A percentile compares a stretch with the other conserved stretches of the same genome.
Conservation (phyloP, 2,888 invertebrate species). For the Diarsia brunnea region DNA sequence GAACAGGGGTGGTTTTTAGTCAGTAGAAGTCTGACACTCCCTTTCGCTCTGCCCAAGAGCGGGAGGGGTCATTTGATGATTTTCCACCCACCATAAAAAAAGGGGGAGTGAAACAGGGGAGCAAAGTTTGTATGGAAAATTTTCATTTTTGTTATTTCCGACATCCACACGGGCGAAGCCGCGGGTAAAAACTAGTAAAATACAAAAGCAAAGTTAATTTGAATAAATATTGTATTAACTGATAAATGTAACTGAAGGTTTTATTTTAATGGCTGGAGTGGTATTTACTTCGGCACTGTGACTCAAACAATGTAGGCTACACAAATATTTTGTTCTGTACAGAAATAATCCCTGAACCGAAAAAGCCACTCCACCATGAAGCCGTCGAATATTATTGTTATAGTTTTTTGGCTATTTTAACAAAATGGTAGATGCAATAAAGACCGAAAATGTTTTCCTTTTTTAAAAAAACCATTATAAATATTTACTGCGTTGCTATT, state of each 20-base stretch:
- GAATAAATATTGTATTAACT: neutral
- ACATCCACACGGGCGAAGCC: too few species aligned
- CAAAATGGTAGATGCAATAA: neutral
- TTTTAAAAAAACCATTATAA: too few species aligned
- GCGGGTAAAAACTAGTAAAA: too few species aligned
- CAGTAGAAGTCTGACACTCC: too few species aligned
- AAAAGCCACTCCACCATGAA: neutral
- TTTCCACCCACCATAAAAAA: too few species aligned
- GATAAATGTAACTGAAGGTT: neutral
- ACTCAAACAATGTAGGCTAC: neutral
- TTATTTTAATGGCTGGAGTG: neutral
- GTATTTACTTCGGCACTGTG: neutral
- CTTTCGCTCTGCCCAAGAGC: too few species aligned
- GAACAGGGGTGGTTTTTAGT: too few species aligned
- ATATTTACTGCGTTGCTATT: too few species aligned
- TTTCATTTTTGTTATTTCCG: too few species aligned
- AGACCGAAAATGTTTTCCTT: neutral
- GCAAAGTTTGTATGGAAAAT: too few species aligned
- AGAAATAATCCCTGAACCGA: neutral
- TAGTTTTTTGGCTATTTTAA: neutral
- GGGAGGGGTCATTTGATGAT: too few species aligned
- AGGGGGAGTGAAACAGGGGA: too few species aligned
- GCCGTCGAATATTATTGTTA: neutral
- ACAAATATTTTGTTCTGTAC: constrained; percentile 3
- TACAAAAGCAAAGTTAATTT: neutral